Evolutionary conservation across 2,797 vertebrate genomes (phyloP).

Genomic region (Enteromius mattozi): DNA sequence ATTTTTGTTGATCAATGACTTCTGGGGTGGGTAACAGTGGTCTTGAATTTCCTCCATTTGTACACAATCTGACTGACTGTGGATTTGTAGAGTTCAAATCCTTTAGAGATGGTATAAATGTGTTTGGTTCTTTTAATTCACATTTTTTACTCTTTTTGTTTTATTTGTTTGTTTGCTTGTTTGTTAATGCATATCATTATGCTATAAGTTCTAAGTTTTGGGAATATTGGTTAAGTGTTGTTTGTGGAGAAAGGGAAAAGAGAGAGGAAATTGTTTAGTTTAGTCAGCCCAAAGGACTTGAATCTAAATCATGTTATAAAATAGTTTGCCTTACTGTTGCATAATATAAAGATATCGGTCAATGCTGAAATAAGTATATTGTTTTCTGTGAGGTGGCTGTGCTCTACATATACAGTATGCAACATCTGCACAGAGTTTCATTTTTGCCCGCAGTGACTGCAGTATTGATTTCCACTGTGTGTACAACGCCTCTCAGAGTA

Average conservation of each 20-base stretch:
- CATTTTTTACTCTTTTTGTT: background rate
- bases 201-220: background rate
- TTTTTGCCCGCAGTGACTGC: slow-evolving; percentile 17
- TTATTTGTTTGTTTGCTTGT: background rate
- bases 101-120: background rate
- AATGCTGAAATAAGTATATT: background rate
- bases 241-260: background rate
- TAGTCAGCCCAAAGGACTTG: background rate
- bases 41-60: no score
- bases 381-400: slow-evolving; percentile 18
- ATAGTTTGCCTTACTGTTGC: background rate
- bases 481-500: background rate
- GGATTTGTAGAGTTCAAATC: no score
- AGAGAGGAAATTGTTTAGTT: background rate
- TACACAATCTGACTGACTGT: no score
- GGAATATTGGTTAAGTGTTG: background rate
- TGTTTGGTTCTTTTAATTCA: background rate
- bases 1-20: background rate
- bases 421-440: slow-evolving; percentile 28
- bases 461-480: slow-evolving; percentile 34
- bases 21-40: no score
- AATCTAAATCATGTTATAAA: background rate
- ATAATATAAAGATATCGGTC: background rate
- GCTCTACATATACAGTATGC: slow-evolving; percentile 18
- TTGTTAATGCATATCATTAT: background rate